Evolutionary conservation across 1,140 invertebrate genomes (phyloP), one percentile per base, ranked within the genome.

Genomic region (Bombus picipes): DNA sequence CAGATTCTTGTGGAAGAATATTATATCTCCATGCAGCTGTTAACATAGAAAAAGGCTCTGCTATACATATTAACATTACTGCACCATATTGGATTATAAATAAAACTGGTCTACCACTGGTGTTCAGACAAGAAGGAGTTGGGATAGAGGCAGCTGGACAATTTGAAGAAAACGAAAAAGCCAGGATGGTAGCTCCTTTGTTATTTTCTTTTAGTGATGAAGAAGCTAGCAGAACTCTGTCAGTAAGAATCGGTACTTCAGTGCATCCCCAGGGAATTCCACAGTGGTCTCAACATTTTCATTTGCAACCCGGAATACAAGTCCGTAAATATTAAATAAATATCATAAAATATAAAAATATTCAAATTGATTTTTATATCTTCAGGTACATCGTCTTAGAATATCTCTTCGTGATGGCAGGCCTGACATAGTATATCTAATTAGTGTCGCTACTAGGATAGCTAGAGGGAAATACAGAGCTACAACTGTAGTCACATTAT

Each of bases 31-130:
- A 97, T 72, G 97, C 97, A 1, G 94, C 95, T 25, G 96, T 98
- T 47, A 91, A 95, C 77, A 95, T 95, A 81, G 96, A 93, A 90
- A 95, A 94, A 81, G 95, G 92, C 37, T 95, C 93, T 57, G 94
- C 90, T 57, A 94, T 96, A 73, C 95, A 98, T 96, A 96, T 99
- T 78, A 97, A 96, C 71, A 96, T 99, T 28, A 97, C 96, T 85
- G 97, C 98, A 37, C 97, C 98, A 1, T 99, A 98, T 95, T 99
- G 99, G 99, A 97, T 99, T 88, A 97, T 99, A 43, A 99, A 99
- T 94, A 98, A 98, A 94, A 98, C 98, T 28, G 99, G 99, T 1
- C 95, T 99, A 65, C 98, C 99, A 2, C 94, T 99, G n/a, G 97
- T 99, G 37, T 99, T 99, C 93, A 97, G 97, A 91, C 99, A 99